These are phyloP conservation scores for Tachysurus vachellii DNA, from an alignment of 2,113 vertebrate species.

Conservation along the genomic window DNA sequence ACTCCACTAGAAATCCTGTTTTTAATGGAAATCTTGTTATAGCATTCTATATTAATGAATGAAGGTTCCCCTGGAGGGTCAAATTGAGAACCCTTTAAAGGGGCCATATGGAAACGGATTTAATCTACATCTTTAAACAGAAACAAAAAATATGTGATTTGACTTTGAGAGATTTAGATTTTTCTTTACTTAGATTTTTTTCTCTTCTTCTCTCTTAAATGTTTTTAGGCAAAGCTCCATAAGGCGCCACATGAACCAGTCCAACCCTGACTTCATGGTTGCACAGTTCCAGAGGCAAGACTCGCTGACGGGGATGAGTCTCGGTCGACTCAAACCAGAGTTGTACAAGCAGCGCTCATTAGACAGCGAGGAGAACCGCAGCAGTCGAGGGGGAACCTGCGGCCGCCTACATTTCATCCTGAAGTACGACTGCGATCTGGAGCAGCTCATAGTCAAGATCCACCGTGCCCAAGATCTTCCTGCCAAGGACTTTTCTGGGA, in stretches of 20 bases:
- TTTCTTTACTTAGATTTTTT: background rate
- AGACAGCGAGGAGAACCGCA: conserved; percentile 82
- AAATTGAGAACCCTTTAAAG: background rate
- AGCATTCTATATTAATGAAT: background rate
- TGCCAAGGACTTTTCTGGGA: conserved; percentile 97
- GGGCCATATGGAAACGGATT: background rate
- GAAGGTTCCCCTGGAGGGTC: background rate
- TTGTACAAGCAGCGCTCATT: conserved; percentile 95
- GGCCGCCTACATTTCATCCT: conserved; percentile 93
- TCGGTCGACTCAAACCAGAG: conserved; percentile 91
- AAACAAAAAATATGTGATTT: background rate
- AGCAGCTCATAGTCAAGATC: conserved; percentile 98
- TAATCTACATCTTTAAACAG: background rate
- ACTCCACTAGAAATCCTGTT: background rate
- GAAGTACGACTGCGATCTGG: conserved; percentile 94
- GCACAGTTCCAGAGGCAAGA: conserved; percentile 97
- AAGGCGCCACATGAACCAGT: conserved; percentile 92
- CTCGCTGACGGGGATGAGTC: conserved; percentile 88
- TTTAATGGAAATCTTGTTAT: background rate
- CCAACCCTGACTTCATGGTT: conserved; percentile 96
- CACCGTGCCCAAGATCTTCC: conserved; percentile 94
- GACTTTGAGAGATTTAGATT: background rate
- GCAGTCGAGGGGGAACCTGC: conserved; percentile 80
- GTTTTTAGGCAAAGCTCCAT: conserved; percentile 87
- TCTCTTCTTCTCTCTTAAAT: background rate